Conservation (phyloP, 1,140 invertebrate species). For the Diorhabda elongata region DNA sequence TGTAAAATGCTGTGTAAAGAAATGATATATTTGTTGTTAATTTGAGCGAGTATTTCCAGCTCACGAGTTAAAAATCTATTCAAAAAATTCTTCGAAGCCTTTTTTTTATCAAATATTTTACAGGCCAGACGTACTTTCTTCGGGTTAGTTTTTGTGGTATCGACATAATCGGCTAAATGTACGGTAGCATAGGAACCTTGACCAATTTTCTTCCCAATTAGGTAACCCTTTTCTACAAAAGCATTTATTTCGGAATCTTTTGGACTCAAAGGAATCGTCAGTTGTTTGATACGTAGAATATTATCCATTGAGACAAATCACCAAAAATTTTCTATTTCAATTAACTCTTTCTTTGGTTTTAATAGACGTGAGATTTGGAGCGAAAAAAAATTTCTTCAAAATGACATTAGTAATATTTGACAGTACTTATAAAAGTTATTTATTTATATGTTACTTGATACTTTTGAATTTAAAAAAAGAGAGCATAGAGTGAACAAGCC, state of each 20-base stretch:
- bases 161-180: conserved; percentile 71
- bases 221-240: conserved; percentile 73
- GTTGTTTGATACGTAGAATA: conserved; percentile 17
- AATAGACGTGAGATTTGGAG: too few relatives aligned
- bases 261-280: conserved; percentile 57
- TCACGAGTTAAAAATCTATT: conserved; percentile 89
- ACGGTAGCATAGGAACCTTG: conserved; percentile 87
- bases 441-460: too few relatives aligned
- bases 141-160: conserved; percentile 52
- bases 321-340: too few relatives aligned
- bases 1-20: conserved; percentile 83
- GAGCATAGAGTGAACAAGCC: too few relatives aligned
- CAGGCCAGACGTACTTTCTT: conserved; percentile 74
- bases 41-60: conserved; percentile 80
- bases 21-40: conserved; percentile 85
- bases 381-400: too few relatives aligned
- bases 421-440: too few relatives aligned
- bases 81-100: conserved; percentile 78
- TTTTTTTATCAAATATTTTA: conserved; percentile 85
- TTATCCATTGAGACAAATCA: too few relatives aligned
- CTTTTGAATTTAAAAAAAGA: too few relatives aligned
- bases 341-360: too few relatives aligned
- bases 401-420: too few relatives aligned
- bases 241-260: conserved; percentile 75
- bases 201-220: conserved; percentile 81